Percentiles rank a stretch among this genome's conserved stretches.
phyloP scores from a whole-genome alignment of 2,797 vertebrate species.

The Buceros bicornis region DNA sequence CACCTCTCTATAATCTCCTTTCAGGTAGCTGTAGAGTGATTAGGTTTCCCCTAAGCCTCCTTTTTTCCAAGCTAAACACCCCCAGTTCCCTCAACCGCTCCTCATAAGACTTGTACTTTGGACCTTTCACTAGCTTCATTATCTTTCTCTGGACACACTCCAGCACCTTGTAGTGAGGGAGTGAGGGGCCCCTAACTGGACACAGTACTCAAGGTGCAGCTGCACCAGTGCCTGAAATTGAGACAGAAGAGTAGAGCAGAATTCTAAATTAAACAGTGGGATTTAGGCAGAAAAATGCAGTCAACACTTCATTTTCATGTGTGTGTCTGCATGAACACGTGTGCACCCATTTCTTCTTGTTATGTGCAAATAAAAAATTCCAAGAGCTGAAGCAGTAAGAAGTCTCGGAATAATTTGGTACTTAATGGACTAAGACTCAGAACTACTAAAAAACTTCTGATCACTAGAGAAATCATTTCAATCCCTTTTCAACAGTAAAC shows the following conservation, averaged over 20 bases:
- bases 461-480: background rate
- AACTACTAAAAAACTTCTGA: background rate
- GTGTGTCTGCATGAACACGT: fast-evolving
- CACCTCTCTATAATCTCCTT: no score
- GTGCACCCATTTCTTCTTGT: background rate
- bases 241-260: background rate
- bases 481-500: background rate
- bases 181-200: no score
- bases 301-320: background rate
- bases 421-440: background rate
- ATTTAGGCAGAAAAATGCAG: background rate
- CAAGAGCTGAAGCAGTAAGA: background rate
- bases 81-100: no score
- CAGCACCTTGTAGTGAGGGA: no score
- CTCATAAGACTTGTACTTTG: no score
- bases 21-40: no score
- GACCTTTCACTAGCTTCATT: no score
- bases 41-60: no score
- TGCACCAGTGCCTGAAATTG: no score
- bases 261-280: background rate
- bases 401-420: background rate
- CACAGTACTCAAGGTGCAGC: no score
- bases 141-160: no score
- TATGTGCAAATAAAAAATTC: background rate
- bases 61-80: no score